A percentile compares a stretch with the other conserved stretches of the same genome.
These are phyloP conservation scores for Apotomis turbidana DNA, from an alignment of 2,888 invertebrate genomes.

Conservation along the genomic window DNA sequence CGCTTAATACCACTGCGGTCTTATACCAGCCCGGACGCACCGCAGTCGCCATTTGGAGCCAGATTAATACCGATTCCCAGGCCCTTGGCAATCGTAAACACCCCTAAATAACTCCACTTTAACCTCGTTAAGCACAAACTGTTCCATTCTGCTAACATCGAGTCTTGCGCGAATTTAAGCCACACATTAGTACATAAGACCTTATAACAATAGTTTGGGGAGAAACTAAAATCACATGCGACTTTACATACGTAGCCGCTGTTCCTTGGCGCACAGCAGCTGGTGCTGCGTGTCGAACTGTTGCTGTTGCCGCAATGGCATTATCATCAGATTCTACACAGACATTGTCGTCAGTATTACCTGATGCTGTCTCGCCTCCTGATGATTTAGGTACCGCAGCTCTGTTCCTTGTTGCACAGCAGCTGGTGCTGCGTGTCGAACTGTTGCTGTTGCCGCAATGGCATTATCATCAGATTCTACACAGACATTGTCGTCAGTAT, in stretches of 20 bases:
- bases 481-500: too few species aligned
- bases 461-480: too few species aligned
- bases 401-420: too few species aligned
- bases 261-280: too few species aligned
- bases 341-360: too few species aligned
- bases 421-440: neutral
- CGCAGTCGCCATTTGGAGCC: constrained; percentile 12
- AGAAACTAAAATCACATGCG: constrained; percentile 4
- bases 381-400: too few species aligned
- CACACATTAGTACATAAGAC: constrained; percentile 22
- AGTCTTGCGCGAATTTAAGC: constrained; percentile 8
- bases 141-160: constrained; percentile 29
- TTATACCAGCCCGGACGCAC: neutral
- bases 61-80: constrained; percentile 7
- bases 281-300: neutral
- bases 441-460: too few species aligned
- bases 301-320: constrained; percentile 57
- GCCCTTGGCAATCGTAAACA: constrained; percentile 18
- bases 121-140: constrained; percentile 33
- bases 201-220: constrained; percentile 5
- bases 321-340: constrained; percentile 56
- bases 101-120: constrained; percentile 24
- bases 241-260: constrained; percentile 6
- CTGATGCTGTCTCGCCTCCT: too few species aligned
- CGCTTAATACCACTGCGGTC: constrained; percentile 21